Percentiles rank a stretch among this genome's conserved stretches.
Evolutionary conservation across 2,888 invertebrate genomes (phyloP).

Genomic region (Eurois occulta): DNA sequence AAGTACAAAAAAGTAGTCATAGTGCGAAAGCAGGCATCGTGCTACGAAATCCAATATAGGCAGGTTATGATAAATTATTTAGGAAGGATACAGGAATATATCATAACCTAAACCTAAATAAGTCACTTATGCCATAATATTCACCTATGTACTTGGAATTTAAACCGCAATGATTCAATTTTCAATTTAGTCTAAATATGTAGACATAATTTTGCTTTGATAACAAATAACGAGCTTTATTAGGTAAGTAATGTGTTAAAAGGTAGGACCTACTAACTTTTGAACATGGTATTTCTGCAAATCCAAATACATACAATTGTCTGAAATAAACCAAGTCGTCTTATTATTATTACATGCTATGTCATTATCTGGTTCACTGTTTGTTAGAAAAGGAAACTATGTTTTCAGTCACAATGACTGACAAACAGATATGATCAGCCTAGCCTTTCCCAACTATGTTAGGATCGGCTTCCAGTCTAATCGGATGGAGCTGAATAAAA

Average conservation of each 20-base stretch:
- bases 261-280: neutral
- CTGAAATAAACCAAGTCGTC: neutral
- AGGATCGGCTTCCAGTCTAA: neutral
- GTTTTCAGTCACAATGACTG: too few species aligned
- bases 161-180: constrained; percentile 5
- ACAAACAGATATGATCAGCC: neutral
- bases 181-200: neutral
- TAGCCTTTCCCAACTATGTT: neutral
- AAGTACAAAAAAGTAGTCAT: too few species aligned
- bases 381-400: neutral
- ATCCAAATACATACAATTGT: neutral
- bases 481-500: neutral
- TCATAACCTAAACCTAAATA: neutral
- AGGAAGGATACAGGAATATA: neutral
- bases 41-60: neutral
- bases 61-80: neutral
- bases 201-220: neutral
- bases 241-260: neutral
- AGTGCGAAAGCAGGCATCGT: too few species aligned
- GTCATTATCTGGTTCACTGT: neutral
- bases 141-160: neutral
- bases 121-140: neutral
- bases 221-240: neutral
- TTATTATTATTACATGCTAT: neutral
- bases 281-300: neutral